phyloP scores from a whole-genome alignment of 2,113 vertebrate species.

The Bubo blakistoni region DNA sequence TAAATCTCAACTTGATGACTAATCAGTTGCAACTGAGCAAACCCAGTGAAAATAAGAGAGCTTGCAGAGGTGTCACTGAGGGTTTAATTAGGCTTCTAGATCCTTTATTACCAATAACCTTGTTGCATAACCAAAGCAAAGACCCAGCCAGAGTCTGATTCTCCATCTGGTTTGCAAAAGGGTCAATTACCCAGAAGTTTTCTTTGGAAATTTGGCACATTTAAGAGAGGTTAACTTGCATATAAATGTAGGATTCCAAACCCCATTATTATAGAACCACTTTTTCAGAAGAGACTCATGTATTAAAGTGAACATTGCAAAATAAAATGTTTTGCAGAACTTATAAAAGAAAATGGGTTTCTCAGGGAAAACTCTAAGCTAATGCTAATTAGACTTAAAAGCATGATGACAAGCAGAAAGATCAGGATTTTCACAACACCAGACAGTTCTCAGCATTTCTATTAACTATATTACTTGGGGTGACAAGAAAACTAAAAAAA shows the following conservation, averaged over 20 bases:
- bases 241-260: background rate
- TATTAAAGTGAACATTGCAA: background rate
- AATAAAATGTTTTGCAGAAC: background rate
- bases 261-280: background rate
- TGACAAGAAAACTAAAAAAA: background rate
- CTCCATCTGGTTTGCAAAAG: background rate
- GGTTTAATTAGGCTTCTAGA: slow-evolving; percentile 43
- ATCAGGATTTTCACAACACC: background rate
- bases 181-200: background rate
- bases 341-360: background rate
- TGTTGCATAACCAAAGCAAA: slow-evolving; percentile 2
- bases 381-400: slow-evolving; percentile 18
- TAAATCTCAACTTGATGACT: slow-evolving; percentile 49
- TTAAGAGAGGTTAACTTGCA: background rate
- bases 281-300: background rate
- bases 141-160: background rate
- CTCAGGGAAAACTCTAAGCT: background rate
- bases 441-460: background rate
- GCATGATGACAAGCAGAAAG: background rate
- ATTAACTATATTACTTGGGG: background rate
- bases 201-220: background rate
- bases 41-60: slow-evolving; percentile 6
- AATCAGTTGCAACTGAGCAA: slow-evolving; percentile 51
- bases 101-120: slow-evolving; percentile 34
- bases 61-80: slow-evolving; percentile 25